Conservation (phyloP, 2,113 vertebrate genomes). For the Colossoma macropomum region DNA sequence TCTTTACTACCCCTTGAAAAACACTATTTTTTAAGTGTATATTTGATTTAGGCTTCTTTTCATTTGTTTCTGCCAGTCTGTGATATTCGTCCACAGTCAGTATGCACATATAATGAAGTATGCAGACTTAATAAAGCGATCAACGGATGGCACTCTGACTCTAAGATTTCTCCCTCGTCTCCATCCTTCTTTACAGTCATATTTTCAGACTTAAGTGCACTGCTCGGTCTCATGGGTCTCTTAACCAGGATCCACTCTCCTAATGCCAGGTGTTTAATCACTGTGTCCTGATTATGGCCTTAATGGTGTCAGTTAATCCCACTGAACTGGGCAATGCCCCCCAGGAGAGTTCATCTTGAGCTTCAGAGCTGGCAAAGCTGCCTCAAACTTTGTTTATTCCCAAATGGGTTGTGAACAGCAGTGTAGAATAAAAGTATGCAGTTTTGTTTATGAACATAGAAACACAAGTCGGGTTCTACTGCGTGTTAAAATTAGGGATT, state of each 20-base stretch:
- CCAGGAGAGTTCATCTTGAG: conserved; percentile 12
- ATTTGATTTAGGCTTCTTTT: background rate
- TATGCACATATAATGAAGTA: background rate
- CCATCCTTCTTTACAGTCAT: background rate
- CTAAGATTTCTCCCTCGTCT: background rate
- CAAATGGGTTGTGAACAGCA: background rate
- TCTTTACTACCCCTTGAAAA: too few species aligned
- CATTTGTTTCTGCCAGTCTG: background rate
- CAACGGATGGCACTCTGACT: background rate
- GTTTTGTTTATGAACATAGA: too few species aligned
- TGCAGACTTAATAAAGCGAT: background rate
- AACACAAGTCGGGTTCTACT: background rate
- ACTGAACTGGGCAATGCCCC: conserved; percentile 22
- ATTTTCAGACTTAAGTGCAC: conserved; percentile 32
- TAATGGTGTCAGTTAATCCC: conserved; percentile 38
- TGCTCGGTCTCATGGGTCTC: conserved; percentile 12
- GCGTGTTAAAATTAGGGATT: too few species aligned
- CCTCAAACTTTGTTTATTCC: background rate
- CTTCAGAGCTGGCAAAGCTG: background rate
- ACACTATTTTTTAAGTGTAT: too few species aligned
- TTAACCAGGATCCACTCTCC: conserved; percentile 21
- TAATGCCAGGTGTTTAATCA: conserved; percentile 35
- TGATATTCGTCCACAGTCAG: background rate
- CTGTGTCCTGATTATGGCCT: conserved; percentile 42
- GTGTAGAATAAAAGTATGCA: background rate